Evolutionary conservation across 2,888 invertebrate species (phyloP).

Genomic region (Lasioglossum malachurum): DNA sequence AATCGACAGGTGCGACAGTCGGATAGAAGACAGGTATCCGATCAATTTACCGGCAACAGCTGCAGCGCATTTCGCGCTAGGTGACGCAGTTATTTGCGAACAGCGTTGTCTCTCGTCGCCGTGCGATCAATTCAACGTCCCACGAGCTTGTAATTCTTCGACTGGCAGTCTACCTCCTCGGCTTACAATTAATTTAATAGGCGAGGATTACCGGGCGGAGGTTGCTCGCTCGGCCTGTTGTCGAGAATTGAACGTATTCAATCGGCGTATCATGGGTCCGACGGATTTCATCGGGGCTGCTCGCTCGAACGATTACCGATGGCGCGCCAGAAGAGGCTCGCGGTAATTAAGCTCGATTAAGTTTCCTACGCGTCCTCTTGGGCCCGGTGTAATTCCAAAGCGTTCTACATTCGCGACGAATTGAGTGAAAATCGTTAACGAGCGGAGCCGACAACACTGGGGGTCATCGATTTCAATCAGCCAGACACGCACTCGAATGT

Average conservation of each 20-base stretch:
- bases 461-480: not conserved
- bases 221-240: constrained; percentile 29
- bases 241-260: constrained; percentile 49
- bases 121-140: constrained; percentile 49
- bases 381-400: constrained; percentile 70
- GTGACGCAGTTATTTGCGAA: constrained; percentile 63
- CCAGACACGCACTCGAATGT: not conserved
- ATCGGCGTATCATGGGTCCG: constrained; percentile 57
- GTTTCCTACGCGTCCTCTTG: constrained; percentile 69
- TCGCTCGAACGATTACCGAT: constrained; percentile 70
- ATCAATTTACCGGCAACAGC: constrained; percentile 80
- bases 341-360: constrained; percentile 74
- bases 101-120: constrained; percentile 62
- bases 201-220: constrained; percentile 49
- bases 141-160: not conserved
- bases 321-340: constrained; percentile 66
- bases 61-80: constrained; percentile 73
- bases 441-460: constrained; percentile 25
- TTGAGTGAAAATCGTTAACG: constrained; percentile 72
- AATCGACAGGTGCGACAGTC: constrained; percentile 60
- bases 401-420: constrained; percentile 68
- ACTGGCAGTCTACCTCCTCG: not conserved
- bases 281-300: constrained; percentile 63
- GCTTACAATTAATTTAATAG: constrained; percentile 73
- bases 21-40: constrained; percentile 68